Base-by-base conservation (phyloP, 2,797 vertebrate genomes). In the Pyrocephalus nanus region DNA sequence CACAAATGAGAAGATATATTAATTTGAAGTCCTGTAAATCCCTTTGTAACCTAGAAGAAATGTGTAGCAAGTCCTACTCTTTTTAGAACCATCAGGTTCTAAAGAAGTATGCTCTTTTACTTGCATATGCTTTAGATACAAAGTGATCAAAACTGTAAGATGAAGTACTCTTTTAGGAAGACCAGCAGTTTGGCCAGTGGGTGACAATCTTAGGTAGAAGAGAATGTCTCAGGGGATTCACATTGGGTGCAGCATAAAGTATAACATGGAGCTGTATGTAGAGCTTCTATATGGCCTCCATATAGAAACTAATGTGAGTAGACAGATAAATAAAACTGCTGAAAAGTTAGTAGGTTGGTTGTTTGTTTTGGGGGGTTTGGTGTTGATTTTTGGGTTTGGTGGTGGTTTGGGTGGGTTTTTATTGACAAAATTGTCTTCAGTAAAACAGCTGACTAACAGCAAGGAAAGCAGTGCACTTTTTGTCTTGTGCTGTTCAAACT, bases 361-460 rank as follows among this genome's bases (percentile, higher is more conserved):
- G 5, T 7, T 86, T 70, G 14, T 71, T 67, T 30, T 2, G 15
- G 5, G 4, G 4, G 1, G 2, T 8, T 4, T 51, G 22, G 6
- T 17, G 8, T 32, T 58, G 9, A 38, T 54, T 80, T 77, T 51
- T 12, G 5, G 7, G 3, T 65, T 88, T 70, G 26, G 5, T 60
- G 11, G 3, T 27, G 21, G 8, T 18, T 53, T 57, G 17, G 17
- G 19, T 75, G 54, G n/a, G 16, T 16, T 57, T 51, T 20, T 2
- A 36, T 50, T 11, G 1, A 51, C 26, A 47, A 66, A 51, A 74
- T 34, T 62, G 11, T 62, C 36, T 77, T 77, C 36, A 40, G 2
- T 20, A 34, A 19, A 47, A 72, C 61, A 45, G 29, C 30, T 77
- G 43, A 19, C 27, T 82, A 61, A 42, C 16, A 72, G 21, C 32